Base-by-base conservation (phyloP, 2,113 vertebrate genomes). In the Rana temporaria region DNA sequence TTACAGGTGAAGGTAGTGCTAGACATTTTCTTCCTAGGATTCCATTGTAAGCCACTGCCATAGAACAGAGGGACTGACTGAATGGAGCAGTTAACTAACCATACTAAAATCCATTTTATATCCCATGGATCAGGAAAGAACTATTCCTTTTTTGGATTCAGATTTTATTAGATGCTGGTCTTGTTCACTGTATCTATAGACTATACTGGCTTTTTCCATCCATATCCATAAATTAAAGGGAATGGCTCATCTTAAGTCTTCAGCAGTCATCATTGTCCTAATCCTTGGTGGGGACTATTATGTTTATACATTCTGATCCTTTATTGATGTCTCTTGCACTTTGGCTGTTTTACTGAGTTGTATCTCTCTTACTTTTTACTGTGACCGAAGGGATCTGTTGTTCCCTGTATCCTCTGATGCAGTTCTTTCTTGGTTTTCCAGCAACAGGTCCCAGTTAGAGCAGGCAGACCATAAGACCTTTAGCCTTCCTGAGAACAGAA, bases 401-500 rank as follows among this genome's bases (percentile, higher is more conserved):
- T 74, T 76, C n/a, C 22, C 24, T 56, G 30, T 75, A 64, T 57
- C 9, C 34, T 56, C 63, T 83, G 81, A 83, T 66, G 52, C 81
- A 65, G 63, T 83, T 83, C 53, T 76, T 22, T 83, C 72, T 83
- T 82, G 80, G 88, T 92, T 94, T 93, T 93, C 88, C 93, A 86
- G 94, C 96, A 94, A 94, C 96, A 98, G 97, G 96, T 98, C 97
- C 96, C 97, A 98, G 90, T 96, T 97, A 96, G 98, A 97, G 95
- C 96, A 98, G 95, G 95, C 95, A 94, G 99, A 99, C 95, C 95
- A 96, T 93, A 98, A 98, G 95, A 94, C 96, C 95, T 96, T 95
- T 98, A 98, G 95, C 95, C 97, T 95, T 95, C 95, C 97, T 95
- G 97, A 99, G 95, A 97, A 91, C 96, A 98, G 95, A 97, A 96